These are phyloP conservation scores for Mycalesis mineus DNA, from an alignment of 2,888 invertebrate species.

Conservation along the genomic window DNA sequence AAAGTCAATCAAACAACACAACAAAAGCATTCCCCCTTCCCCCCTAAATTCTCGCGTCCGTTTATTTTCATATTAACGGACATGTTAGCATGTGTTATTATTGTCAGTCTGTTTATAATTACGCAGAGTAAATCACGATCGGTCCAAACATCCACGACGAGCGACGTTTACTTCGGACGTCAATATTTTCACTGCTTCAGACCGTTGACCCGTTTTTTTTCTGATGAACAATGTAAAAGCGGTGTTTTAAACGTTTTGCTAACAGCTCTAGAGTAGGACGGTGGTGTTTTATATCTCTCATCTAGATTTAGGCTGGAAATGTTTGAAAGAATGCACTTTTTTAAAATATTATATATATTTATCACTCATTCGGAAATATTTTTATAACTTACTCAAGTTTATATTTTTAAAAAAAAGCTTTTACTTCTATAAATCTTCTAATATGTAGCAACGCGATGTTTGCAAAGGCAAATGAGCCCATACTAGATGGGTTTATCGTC, in stretches of 20 bases:
- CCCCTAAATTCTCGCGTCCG: background rate
- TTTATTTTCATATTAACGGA: constrained; percentile 10
- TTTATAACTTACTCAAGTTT: too few relatives aligned
- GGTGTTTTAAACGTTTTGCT: background rate
- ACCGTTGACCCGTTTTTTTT: constrained; percentile 24
- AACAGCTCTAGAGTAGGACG: background rate
- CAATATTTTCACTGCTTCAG: constrained; percentile 28
- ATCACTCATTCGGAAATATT: too few relatives aligned
- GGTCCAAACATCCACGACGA: constrained; percentile 3
- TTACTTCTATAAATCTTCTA: too few relatives aligned
- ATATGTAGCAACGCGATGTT: too few relatives aligned
- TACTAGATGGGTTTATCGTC: too few relatives aligned
- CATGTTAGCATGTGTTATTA: constrained; percentile 13
- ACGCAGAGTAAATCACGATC: constrained; percentile 12
- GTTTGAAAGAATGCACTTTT: background rate
- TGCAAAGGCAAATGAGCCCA: too few relatives aligned
- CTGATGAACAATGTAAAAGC: background rate
- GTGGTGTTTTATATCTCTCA: background rate
- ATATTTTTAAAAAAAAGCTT: too few relatives aligned
- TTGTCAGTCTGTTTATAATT: constrained; percentile 25
- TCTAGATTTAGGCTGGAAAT: background rate
- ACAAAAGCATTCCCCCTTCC: background rate
- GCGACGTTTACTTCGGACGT: constrained; percentile 9
- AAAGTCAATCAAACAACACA: too few relatives aligned
- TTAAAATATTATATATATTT: too few relatives aligned